Conservation (phyloP, 2,888 invertebrate species). For the Geotrupes spiniger region DNA sequence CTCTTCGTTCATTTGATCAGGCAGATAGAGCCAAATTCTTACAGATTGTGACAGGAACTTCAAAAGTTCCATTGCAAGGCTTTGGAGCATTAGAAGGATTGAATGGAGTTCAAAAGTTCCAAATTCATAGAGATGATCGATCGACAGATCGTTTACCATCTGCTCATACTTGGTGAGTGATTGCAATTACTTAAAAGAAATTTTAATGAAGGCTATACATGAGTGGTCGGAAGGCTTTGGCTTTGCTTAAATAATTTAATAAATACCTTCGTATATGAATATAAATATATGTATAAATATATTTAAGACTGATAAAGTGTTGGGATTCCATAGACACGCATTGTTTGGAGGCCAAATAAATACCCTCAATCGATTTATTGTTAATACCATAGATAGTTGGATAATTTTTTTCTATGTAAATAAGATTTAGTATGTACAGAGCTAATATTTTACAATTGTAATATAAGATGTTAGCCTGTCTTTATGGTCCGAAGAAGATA, state of each 20-base stretch:
- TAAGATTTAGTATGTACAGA: slow-evolving; percentile 34
- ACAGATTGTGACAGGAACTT: slow-evolving; percentile 90
- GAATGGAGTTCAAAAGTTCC: slow-evolving; percentile 91
- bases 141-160: slow-evolving; percentile 86
- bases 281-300: slow-evolving; percentile 34
- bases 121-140: slow-evolving; percentile 84
- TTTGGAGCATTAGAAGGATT: slow-evolving; percentile 86
- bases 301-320: slow-evolving; percentile 48
- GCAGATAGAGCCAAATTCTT: slow-evolving; percentile 87
- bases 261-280: slow-evolving; percentile 12
- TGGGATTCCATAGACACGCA: slow-evolving; percentile 24
- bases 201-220: slow-evolving; percentile 68
- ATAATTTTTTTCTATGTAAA: slow-evolving; percentile 33
- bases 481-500: too few relatives aligned
- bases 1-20: slow-evolving; percentile 83
- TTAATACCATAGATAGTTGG: slow-evolving; percentile 32
- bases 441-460: slow-evolving; percentile 36
- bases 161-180: slow-evolving; percentile 82
- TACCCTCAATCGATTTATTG: slow-evolving; percentile 33
- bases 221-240: slow-evolving; percentile 94
- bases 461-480: slow-evolving; percentile 35
- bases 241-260: slow-evolving; percentile 66
- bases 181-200: slow-evolving; percentile 8
- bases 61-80: slow-evolving; percentile 87
- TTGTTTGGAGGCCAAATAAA: slow-evolving; percentile 22